A percentile compares a stretch with the other conserved stretches of the same genome.
Evolutionary conservation across 2,888 invertebrate genomes (phyloP).

Genomic region (Luffia ferchaultella): DNA sequence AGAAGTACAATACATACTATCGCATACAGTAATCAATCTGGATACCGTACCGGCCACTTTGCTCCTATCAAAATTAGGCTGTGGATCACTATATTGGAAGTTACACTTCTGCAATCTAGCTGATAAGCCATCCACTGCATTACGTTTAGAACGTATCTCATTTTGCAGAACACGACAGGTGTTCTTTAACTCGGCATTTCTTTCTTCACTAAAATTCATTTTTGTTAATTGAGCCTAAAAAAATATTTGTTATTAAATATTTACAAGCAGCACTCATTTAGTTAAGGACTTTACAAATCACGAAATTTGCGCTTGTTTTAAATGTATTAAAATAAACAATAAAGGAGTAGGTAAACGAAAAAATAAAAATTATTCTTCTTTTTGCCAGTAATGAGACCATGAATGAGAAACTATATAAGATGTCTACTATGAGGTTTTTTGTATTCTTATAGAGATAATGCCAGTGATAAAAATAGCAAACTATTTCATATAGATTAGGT

Average conservation of each 20-base stretch:
- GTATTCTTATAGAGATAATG: no score
- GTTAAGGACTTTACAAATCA: no score
- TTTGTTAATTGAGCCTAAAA: constrained; percentile 55
- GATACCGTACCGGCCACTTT: constrained; percentile 83
- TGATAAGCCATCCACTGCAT: constrained; percentile 67
- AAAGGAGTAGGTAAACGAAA: no score
- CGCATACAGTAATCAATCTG: constrained; percentile 77
- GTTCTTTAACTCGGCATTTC: constrained; percentile 58
- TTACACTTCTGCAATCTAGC: constrained; percentile 62
- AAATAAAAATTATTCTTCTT: no score
- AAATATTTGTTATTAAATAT: not conserved
- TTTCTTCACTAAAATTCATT: constrained; percentile 69
- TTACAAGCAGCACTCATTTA: not conserved
- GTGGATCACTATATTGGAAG: constrained; percentile 83
- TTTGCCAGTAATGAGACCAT: no score
- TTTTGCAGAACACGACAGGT: constrained; percentile 54
- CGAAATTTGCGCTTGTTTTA: no score
- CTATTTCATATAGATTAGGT: no score
- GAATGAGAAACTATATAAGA: no score
- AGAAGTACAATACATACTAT: constrained; percentile 76
- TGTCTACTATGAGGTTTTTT: no score
- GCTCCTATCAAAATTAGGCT: constrained; percentile 70
- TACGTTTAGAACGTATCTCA: constrained; percentile 61
- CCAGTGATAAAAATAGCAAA: no score
- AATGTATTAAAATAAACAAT: no score